Evolutionary conservation across 2,888 invertebrate species (phyloP), one percentile per base, ranked within the genome.

Genomic region (Dynastes hyllus): DNA sequence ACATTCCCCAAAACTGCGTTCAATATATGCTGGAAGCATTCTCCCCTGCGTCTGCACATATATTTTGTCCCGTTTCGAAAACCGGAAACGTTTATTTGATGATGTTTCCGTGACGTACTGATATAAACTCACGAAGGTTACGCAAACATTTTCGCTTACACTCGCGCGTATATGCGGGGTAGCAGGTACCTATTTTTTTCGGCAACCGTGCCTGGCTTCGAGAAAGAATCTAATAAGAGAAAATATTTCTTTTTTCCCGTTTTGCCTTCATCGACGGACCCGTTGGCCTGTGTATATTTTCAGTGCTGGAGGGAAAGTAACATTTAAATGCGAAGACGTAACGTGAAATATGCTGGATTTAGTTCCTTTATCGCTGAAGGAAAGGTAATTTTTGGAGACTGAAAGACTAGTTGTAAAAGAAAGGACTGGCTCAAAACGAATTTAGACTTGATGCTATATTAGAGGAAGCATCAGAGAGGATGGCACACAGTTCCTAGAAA

Each of bases 81-180:
- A 75, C 73, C 73, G 73, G 58, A 69, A 73, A 58, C 73, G 73
- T 58, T 73, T 58, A 73, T 73, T 73, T 71, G 71, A 71, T 71
- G 71, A 37, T 71, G 58, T 55, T 71, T 71, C 71, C 73, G 73
- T 61, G 61, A 75, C 73, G 61, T 61, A 45, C 61, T 6, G 40
- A 75, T 75, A 75, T 75, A 75, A 75, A 75, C 61, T 75, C 40
- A 40, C 22, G 73, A 75, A 50, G 61, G 40, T 27, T 61, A 61
- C 29, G 61, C 45, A 61, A 75, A 75, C 73, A 75, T 45, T 61
- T 75, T 61, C 73, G 29, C n/a, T 61, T 75, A 75, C 22, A 16
- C 50, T 13, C 50, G 22, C 2, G 61, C 61, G 50, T 61, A 75
- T 16, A 61, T 51, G 71, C 32, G 32, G 16, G 55, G 5, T 37